phyloP scores from a whole-genome alignment of 1,140 invertebrate species.

The Papilio polytes region DNA sequence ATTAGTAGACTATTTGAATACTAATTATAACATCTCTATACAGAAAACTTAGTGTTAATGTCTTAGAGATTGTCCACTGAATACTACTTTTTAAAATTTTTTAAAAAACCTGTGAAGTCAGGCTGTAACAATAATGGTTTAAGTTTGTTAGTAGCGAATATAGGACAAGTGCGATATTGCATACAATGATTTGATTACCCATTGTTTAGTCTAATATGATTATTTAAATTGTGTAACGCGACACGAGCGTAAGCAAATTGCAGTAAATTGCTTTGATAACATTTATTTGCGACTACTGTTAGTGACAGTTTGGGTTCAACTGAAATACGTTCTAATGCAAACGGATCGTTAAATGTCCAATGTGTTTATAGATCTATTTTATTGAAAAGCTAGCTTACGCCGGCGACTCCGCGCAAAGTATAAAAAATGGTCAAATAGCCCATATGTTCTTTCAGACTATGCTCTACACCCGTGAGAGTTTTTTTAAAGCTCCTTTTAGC shows the following conservation, averaged over 20 bases:
- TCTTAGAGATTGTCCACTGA: no score
- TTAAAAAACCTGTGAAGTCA: not conserved
- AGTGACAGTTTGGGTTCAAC: constrained; percentile 9
- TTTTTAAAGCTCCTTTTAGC: no score
- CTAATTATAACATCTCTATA: no score
- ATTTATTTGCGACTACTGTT: constrained; percentile 2
- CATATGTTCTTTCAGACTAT: no score
- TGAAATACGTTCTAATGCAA: not conserved
- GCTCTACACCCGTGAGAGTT: no score
- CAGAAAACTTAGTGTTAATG: no score
- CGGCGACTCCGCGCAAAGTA: no score
- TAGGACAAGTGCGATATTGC: constrained; percentile 15
- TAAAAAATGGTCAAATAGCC: no score
- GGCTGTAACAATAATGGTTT: not conserved
- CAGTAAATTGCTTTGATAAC: constrained; percentile 3
- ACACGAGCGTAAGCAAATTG: constrained; percentile 21
- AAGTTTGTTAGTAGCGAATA: not conserved
- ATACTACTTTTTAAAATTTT: not conserved
- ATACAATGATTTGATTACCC: constrained; percentile 16
- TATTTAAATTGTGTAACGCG: constrained; percentile 19
- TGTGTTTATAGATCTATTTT: not conserved
- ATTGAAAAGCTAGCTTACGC: no score
- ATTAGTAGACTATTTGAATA: no score
- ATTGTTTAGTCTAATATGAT: constrained; percentile 24
- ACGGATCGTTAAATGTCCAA: not conserved